A percentile compares a stretch with the other conserved stretches of the same genome.
phyloP scores from a whole-genome alignment of 2,888 invertebrate species.

The Pseudanteris insignis region DNA sequence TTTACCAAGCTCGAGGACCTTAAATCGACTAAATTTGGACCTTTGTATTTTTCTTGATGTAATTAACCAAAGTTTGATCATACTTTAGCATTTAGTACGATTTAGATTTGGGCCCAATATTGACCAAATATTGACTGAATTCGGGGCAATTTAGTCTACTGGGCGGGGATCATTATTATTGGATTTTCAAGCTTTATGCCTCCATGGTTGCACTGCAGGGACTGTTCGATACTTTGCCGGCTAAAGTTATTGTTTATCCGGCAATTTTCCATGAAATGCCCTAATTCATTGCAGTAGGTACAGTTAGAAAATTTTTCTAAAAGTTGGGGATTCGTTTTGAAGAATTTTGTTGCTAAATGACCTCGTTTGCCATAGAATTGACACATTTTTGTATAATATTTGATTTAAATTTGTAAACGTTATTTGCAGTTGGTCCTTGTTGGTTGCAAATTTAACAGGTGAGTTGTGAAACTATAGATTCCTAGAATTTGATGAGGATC shows the following conservation, averaged over 20 bases:
- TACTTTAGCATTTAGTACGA: too few species aligned
- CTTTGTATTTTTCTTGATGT: too few species aligned
- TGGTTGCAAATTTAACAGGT: too few species aligned
- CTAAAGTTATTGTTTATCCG: background rate
- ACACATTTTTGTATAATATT: background rate
- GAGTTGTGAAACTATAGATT: too few species aligned
- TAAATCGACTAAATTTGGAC: background rate
- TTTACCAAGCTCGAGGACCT: background rate
- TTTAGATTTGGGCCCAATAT: too few species aligned
- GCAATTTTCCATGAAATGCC: background rate
- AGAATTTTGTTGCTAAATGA: conserved; percentile 4
- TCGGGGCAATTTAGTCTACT: background rate
- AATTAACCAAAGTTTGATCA: too few species aligned
- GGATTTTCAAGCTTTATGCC: background rate
- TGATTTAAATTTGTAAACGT: too few species aligned
- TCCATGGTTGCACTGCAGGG: background rate
- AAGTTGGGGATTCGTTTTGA: conserved; percentile 3
- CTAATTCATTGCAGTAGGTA: background rate
- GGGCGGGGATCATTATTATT: background rate
- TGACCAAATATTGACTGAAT: background rate
- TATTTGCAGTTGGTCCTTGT: too few species aligned
- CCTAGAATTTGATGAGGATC: too few species aligned
- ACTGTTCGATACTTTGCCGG: background rate
- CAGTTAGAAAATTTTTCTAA: background rate
- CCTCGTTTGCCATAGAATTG: background rate